Percentiles rank a stretch among this genome's conserved stretches.
phyloP scores from a whole-genome alignment of 1,140 invertebrate species.

The Pinna nobilis region DNA sequence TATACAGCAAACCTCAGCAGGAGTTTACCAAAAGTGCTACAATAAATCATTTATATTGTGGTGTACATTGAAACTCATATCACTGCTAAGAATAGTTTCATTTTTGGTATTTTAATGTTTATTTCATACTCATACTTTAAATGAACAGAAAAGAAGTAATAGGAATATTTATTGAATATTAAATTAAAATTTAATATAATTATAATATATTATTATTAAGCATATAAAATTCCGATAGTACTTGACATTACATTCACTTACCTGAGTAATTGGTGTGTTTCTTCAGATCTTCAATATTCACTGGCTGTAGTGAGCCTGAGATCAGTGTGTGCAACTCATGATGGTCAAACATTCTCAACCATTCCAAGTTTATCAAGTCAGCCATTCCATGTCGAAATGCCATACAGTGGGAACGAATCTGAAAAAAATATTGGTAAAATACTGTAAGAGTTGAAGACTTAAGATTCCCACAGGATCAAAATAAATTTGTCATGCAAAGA shows the following conservation, averaged over 20 bases:
- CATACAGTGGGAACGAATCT: constrained; percentile 88
- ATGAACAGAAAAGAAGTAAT: too few species aligned
- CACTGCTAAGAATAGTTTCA: too few species aligned
- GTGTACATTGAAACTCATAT: too few species aligned
- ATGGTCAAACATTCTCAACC: constrained; percentile 96
- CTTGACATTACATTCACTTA: constrained; percentile 27
- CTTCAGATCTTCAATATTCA: constrained; percentile 93
- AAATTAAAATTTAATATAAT: neutral
- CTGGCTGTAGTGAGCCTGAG: constrained; percentile 93
- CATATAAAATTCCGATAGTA: neutral
- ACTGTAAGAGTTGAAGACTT: neutral
- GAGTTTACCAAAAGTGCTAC: too few species aligned
- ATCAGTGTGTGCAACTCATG: constrained; percentile 95
- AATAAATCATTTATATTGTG: too few species aligned
- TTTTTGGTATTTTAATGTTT: too few species aligned
- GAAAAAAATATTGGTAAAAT: neutral
- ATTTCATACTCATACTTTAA: too few species aligned
- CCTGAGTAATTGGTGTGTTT: constrained; percentile 78
- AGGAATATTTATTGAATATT: neutral
- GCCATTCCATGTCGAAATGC: constrained; percentile 84
- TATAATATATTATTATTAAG: neutral
- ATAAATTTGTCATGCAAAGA: neutral
- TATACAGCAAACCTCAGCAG: too few species aligned
- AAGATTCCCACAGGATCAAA: neutral
- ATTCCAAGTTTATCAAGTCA: constrained; percentile 91